Conservation (phyloP, 2,797 vertebrate genomes). For the Lacerta agilis region DNA sequence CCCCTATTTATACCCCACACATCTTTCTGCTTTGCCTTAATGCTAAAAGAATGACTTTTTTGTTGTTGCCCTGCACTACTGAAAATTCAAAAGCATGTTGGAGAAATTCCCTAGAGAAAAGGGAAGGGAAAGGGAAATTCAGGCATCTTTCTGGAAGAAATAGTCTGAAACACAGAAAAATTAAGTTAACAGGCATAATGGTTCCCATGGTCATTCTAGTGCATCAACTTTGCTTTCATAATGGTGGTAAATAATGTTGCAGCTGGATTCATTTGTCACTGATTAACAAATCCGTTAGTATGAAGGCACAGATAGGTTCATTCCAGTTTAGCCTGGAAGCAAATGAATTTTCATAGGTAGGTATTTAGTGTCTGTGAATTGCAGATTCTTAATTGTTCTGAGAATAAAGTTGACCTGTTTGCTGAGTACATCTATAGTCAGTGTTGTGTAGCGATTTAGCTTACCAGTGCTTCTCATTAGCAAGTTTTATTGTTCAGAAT, state of each 20-base stretch:
- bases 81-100: no score
- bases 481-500: not conserved
- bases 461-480: not conserved
- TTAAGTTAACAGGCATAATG: not conserved
- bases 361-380: not conserved
- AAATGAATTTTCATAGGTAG: not conserved
- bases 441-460: not conserved
- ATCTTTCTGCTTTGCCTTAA: no score
- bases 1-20: no score
- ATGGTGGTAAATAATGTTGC: not conserved
- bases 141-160: not conserved
- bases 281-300: no score
- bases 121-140: not conserved
- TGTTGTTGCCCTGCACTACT: no score
- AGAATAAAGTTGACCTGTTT: not conserved
- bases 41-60: no score
- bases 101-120: no score
- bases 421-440: not conserved
- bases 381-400: not conserved
- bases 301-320: not conserved
- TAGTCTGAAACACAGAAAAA: not conserved
- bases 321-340: not conserved
- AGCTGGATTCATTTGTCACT: not conserved
- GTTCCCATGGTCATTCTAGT: not conserved
- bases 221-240: not conserved